Base-by-base conservation (phyloP, 1,140 invertebrate genomes). In the Rhopalosiphum maidis region DNA sequence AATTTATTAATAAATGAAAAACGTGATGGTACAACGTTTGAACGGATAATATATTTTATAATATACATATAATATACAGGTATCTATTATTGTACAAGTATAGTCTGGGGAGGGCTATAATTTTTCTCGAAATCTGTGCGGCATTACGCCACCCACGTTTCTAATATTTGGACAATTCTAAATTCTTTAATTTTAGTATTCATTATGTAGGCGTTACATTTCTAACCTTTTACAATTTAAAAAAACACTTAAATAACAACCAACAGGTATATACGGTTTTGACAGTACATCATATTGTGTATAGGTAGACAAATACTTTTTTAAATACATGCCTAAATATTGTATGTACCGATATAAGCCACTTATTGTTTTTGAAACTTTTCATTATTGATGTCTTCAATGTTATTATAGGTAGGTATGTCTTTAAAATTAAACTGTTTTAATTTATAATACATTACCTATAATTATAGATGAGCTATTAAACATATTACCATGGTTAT, bases 141-240 rank as follows among this genome's bases (percentile, higher is more conserved):
- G 60, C 60, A 77, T 77, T 77, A 77, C 60, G 60, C 60, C 60
- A 77, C 60, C 60, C 60, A 77, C 30, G 60, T 77, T 77, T 77
- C 60, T 18, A n/a, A 77, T 77, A 77, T 35, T n/a, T 77, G 60
- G 60, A 77, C 60, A 77, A n/a, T 77, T n/a, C 30, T 77, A 35
- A 77, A 35, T 77, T 77, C 60, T 77, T 77, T n/a, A 77, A 77
- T 77, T 77, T 77, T 77, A 18, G 60, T 77, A 77, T 77, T 77
- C 30, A 77, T 77, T 77, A 77, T 77, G n/a, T 77, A 77, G 30
- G 30, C 30, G 60, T 77, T 77, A 77, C n/a, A 77, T 77, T 77
- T 77, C 60, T 77, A 77, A 77, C 60, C 60, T 77, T n/a, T n/a
- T 77, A 77, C n/a, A 77, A n/a, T 77, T 77, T n/a, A 77, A 68